Evolutionary conservation across 2,888 invertebrate species (phyloP).

Genomic region (Isotomurus palustris): DNA sequence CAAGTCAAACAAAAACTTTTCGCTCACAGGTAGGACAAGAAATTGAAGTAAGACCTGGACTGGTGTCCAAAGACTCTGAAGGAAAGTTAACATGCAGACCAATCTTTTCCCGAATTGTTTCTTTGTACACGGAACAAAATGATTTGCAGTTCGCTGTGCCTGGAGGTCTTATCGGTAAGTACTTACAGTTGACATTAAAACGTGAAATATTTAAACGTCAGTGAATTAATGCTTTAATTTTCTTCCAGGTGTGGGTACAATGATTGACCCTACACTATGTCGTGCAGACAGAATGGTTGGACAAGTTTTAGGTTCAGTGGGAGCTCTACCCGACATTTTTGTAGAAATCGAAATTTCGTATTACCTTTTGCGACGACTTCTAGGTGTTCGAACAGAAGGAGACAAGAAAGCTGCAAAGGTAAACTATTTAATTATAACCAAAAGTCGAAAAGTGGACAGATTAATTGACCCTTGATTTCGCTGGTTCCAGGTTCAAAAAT

Average conservation of each 20-base stretch:
- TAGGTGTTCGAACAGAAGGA: constrained; percentile 97
- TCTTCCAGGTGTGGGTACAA: constrained; percentile 80
- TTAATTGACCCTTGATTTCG: neutral
- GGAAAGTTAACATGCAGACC: constrained; percentile 94
- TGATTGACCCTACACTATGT: constrained; percentile 97
- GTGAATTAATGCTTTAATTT: constrained; percentile 1
- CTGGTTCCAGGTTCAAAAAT: constrained; percentile 73
- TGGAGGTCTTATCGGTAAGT: constrained; percentile 87
- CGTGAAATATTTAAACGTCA: neutral
- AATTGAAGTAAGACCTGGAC: constrained; percentile 95
- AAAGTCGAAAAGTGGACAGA: neutral
- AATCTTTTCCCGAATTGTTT: constrained; percentile 94
- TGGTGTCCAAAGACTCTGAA: constrained; percentile 93
- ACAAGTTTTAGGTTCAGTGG: constrained; percentile 93
- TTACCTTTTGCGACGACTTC: constrained; percentile 86
- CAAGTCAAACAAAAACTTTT: neutral
- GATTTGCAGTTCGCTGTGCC: constrained; percentile 98
- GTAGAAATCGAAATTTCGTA: constrained; percentile 98
- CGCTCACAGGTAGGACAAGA: constrained; percentile 99
- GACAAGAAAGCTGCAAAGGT: constrained; percentile 98
- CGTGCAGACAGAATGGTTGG: constrained; percentile 98
- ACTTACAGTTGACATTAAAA: neutral
- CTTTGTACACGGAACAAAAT: constrained; percentile 96
- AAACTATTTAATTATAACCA: constrained; percentile 7
- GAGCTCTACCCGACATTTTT: constrained; percentile 92